Base-by-base conservation (phyloP, 2,888 invertebrate species). In the Lepidochrysops patricia region DNA sequence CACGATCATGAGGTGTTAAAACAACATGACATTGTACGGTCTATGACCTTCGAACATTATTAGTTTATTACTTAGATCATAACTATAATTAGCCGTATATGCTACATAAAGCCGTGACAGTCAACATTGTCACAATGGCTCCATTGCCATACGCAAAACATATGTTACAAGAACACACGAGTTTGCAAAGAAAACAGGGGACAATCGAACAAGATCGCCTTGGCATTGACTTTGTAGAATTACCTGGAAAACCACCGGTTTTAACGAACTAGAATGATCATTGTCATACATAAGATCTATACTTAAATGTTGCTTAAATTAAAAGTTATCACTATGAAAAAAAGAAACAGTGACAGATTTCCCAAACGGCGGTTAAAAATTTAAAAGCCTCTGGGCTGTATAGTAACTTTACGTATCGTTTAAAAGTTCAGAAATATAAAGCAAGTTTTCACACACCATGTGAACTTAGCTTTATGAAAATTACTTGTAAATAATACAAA, bases 21-120 rank as follows among this genome's bases (percentile, higher is more conserved):
- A 43, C 37, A n/a, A 7, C 19, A 43, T 43, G 19, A 43, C 9
- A 43, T 48, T 13, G 25, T 54, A 29, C 32, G 58, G 50, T 49
- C 50, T 50, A 32, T 50, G 58, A 58, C 58, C 58, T 58, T 58
- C 58, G n/a, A 26, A 12, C 54, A 29, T 29, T 29, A 15, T n/a
- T n/a, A n/a, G n/a, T n/a, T n/a, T n/a, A n/a, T n/a, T 9, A 32
- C 29, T 54, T 54, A 54, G 54, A 54, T 54, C 54, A 54, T 32
- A 23, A 19, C 54, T 54, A 54, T 54, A 54, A 29, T 54, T 54
- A 29, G 7, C 32, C 27, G 29, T 12, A 27, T 12, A 29, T 2
- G 29, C 19, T 43, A 19, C 15, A 48, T 50, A 34, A 23, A 9
- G 13, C 58, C 49, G 50, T 50, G 58, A 50, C 58, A 15, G 34